Base-by-base conservation (phyloP, 2,113 vertebrate genomes). In the Rousettus leschenaultii region DNA sequence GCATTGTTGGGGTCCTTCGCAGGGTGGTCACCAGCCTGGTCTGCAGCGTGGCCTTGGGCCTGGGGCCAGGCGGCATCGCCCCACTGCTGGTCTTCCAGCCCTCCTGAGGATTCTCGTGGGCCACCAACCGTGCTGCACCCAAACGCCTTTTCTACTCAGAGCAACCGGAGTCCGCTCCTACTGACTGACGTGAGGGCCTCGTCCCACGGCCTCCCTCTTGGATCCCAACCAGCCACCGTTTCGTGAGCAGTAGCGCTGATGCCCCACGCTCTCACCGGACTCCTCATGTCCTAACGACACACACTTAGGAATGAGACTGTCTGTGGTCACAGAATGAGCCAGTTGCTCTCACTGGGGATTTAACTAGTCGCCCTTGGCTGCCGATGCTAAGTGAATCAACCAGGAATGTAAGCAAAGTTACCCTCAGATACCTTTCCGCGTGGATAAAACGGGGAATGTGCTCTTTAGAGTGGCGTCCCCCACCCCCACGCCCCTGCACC, bases 361-460 rank as follows among this genome's bases (percentile, higher is more conserved):
- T 40, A 70, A 70, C 70, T 53, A 24, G 53, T 70, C 38, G 71
- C 73, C 77, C 75, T 61, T 66, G 53, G 57, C 55, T 9, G 3
- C 28, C 65, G 86, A 7, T 38, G 30, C 75, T 87, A 57, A 65
- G 13, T 7, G 33, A 92, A 57, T 79, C 75, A 70, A 26, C 35
- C 63, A 33, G 70, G 87, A 80, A 59, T 7, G 45, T 63, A 80
- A 68, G 18, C 40, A 86, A 59, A 83, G 78, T 82, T 38, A 33
- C 92, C 71, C 55, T 61, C 10, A 16, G 53, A n/a, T 43, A 28
- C 40, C 51, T 89, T 66, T 71, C 80, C 51, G 33, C 21, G 2
- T 18, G 40, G 38, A 19, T 89, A 57, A 77, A 78, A 89, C 4
- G 2, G 5, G 18, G 3, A 73, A 14, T 18, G 30, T 61, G 45